Base-by-base conservation (phyloP, 64 coral and sea anemone species). In the Trachythela sp. region DNA sequence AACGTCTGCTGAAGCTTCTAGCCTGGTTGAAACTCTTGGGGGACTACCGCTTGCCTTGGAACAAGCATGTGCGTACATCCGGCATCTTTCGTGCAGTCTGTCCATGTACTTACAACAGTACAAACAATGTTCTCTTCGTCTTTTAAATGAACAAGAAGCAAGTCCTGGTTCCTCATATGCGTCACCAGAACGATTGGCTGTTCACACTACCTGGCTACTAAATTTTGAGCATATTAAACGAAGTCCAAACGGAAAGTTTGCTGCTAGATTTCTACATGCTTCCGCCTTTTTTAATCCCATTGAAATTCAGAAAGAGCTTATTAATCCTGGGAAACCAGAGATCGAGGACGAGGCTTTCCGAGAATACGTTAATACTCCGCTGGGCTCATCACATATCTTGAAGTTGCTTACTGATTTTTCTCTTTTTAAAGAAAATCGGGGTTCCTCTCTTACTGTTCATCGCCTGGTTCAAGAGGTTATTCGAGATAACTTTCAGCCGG, bases 1-100 rank as follows among this genome's bases (percentile, higher is more conserved):
- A 51, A 17, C 86, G 22, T 33, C 43, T 18, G 30, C 76, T 20
- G 7, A 14, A 20, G 34, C 52, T n/a, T n/a, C 20, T 29, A 32
- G 40, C 22, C 72, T 92, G 34, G 41, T 87, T 26, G 15, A 31
- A 17, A 85, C 71, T 13, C 90, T 92, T 20, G 90, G 90, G 20
- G 33, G 70, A 8, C 36, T 92, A 8, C 90, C 90, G 5, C 71
- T 92, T 54, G 90, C 90, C 31, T 54, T 92, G 32, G 90, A 92
- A 39, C 90, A 92, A 56, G 90, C 90, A 41, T 67, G 85, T 59
- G 70, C 90, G n/a, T 85, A 92, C 32, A 92, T 92, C 22, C 80
- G 87, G 26, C 30, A 43, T 2, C 85, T 92, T 58, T 15, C n/a
- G 14, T 85, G 84, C 45, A 15, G 41, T 24, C 58, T 89, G 8